Base-by-base conservation (phyloP, 2,113 vertebrate species). In the Prinia subflava region DNA sequence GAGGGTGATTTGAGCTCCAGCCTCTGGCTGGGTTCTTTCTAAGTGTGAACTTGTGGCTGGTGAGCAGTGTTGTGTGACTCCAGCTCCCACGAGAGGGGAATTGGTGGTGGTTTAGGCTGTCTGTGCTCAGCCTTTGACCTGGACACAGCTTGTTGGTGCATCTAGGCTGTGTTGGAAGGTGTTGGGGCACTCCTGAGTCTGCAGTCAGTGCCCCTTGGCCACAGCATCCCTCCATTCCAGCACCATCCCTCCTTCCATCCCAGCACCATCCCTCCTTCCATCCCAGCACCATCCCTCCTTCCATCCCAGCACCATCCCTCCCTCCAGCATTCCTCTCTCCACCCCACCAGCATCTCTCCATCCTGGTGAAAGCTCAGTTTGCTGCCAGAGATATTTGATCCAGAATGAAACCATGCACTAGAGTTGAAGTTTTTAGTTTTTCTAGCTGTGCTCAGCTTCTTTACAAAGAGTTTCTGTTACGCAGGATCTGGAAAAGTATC, bases 371-470 rank as follows among this genome's bases (percentile, higher is more conserved):
- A 71, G 55, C 79, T 81, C 47, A 2, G 3, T 52, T 81, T 86
- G 49, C 82, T 94, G 84, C 71, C 91, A 90, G 71, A 80, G 57
- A 49, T 49, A 83, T 59, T 73, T 67, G 57, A 92, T 89, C 69
- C 75, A 70, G 79, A 86, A 79, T 64, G 76, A 86, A 95, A 94
- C 83, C 55, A 20, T 63, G 69, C 78, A 69, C 49, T 64, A 46
- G 83, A 27, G 24, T 23, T 94, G 76, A 78, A 80, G 35, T 16
- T 64, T 44, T 24, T 74, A 15, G 47, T 15, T 25, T 76, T 68
- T 37, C 69, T 93, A 96, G 87, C 95, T 96, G 75, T 78, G 64
- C 75, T 95, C 80, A 87, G 92, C 89, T 92, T 84, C 82, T 95
- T 93, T 96, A 42, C 70, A 64, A 91, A 76, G 67, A 71, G 75